Evolutionary conservation across 1,140 invertebrate genomes (phyloP), one percentile per base, ranked within the genome.

Genomic region (Lanistes nyassanus): DNA sequence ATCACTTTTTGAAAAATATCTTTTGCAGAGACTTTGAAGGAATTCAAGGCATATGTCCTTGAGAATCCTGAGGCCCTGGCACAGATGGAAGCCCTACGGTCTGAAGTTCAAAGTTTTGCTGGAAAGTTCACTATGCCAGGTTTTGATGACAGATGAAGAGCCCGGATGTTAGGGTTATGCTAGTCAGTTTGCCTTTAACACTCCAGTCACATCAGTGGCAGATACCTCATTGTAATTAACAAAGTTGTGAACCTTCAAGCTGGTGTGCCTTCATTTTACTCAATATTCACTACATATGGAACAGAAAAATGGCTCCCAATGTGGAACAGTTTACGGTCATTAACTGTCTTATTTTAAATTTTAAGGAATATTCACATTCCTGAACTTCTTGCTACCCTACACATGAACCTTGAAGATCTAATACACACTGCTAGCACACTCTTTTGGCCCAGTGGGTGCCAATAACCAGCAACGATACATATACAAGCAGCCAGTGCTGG

Each of bases 71-170:
- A 83, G 0, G 88, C 90, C 2, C 89, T 94, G 75, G 88, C 90
- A 76, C 92, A 94, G 87, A 88, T 97, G 23, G 83, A 90, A 13
- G 83, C 85, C 19, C 89, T 98, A 11, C 92, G 91, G 76, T 85
- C 91, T 16, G 91, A 94, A 87, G 92, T 98, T 1, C 93, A 95
- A 88, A 84, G 87, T 1, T 98, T 95, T 90, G 94, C 96, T 58
- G 86, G 85, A 64, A 85, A 91, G 79, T 98, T 97, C 90, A 92
- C 93, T 1, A 89, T 98, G 83, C 96, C 97, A 34, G 96, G 96
- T 55, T 78, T 86, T 70, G 84, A 80, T 26, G 81, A 82, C 19
- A 76, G 81, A 80, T 86, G 81, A 77, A 47, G n/a, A 29, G 39
- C 7, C 29, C 39, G 13, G 70, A 60, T 6, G 16, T 66, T 23